A percentile compares a stretch with the other conserved stretches of the same genome.
phyloP scores from a whole-genome alignment of 1,140 invertebrate genomes.

The Venustaconcha ellipsiformis region DNA sequence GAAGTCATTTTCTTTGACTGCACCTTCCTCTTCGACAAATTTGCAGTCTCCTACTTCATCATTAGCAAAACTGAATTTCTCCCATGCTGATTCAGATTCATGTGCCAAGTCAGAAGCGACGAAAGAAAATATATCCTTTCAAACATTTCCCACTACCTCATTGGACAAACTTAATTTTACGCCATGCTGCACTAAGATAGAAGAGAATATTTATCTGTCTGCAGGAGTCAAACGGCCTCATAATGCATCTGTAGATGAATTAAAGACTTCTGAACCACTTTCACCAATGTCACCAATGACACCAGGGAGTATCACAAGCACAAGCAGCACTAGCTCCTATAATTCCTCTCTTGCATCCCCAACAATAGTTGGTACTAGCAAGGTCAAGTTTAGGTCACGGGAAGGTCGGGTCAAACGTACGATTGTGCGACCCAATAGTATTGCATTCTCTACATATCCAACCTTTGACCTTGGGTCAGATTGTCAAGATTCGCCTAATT shows the following conservation, averaged over 20 bases:
- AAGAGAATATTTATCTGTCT: slow-evolving; percentile 21
- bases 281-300: slow-evolving; percentile 17
- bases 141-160: slow-evolving; percentile 61
- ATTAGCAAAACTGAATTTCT: slow-evolving; percentile 68
- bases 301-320: slow-evolving; percentile 34
- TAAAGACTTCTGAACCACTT: slow-evolving; percentile 11
- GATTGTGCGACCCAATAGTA: slow-evolving; percentile 64
- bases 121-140: slow-evolving; percentile 2
- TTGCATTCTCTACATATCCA: slow-evolving; percentile 66
- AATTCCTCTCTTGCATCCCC: slow-evolving; percentile 31
- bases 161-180: slow-evolving; percentile 66
- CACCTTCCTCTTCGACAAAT: slow-evolving; percentile 13
- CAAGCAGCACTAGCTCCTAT: slow-evolving; percentile 24
- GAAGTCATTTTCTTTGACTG: slow-evolving; percentile 18
- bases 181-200: slow-evolving; percentile 56
- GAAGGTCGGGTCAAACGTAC: slow-evolving; percentile 59
- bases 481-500: slow-evolving; percentile 48
- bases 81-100: slow-evolving; percentile 27
- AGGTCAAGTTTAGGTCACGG: slow-evolving; percentile 56
- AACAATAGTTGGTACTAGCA: slow-evolving; percentile 32
- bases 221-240: slow-evolving; percentile 29
- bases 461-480: slow-evolving; percentile 61
- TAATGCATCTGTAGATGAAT: slow-evolving; percentile 11
- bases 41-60: slow-evolving; percentile 67
- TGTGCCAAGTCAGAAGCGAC: no score